Evolutionary conservation across 92 coral and sea anemone genomes (phyloP).

Genomic region (Pocillopora meandrina): DNA sequence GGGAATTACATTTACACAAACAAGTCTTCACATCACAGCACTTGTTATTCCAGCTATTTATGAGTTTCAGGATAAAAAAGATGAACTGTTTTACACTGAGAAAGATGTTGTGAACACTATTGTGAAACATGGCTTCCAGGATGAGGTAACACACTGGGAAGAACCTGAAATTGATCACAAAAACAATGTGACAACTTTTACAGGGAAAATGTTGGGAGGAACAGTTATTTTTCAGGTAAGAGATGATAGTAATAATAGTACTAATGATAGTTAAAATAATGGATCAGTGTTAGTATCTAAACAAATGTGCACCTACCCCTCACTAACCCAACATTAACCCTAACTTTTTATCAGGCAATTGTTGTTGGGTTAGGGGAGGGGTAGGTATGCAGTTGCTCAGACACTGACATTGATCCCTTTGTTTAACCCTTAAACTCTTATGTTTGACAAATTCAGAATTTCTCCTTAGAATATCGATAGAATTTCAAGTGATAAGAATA

Average conservation of each 20-base stretch:
- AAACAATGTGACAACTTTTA: conserved; percentile 39
- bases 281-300: no score
- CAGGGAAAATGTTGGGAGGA: conserved; percentile 56
- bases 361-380: no score
- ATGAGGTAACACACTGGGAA: conserved; percentile 4
- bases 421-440: no score
- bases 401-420: no score
- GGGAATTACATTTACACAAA: conserved; percentile 53
- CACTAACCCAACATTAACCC: no score
- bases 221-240: conserved; percentile 66
- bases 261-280: neutral
- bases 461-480: neutral
- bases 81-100: conserved; percentile 61
- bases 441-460: neutral
- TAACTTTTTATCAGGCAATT: no score
- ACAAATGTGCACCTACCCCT: no score
- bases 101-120: neutral
- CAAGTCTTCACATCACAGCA: conserved; percentile 61
- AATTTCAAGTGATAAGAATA: neutral
- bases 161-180: conserved; percentile 18
- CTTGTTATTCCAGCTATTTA: conserved; percentile 73
- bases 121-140: conserved; percentile 17
- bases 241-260: neutral
- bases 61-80: conserved; percentile 79
- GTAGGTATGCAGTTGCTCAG: no score